Evolutionary conservation across 1,140 invertebrate genomes (phyloP), one percentile per base, ranked within the genome.

Genomic region (Pararge aegeria): DNA sequence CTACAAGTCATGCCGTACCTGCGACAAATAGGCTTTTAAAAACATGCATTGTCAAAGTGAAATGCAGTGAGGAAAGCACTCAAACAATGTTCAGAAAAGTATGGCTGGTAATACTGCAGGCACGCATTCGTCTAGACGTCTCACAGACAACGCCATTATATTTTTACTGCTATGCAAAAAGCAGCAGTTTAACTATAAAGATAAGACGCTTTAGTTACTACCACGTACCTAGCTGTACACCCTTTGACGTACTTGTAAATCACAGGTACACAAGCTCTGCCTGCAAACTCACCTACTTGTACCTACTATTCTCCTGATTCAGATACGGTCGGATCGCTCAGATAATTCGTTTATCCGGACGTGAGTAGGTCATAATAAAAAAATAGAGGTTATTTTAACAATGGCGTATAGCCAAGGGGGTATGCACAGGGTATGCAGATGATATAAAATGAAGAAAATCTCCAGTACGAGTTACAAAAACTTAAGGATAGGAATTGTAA

Each of bases 121-220:
- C 55, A 56, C 44, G 55, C 34, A 56, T 44, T 29, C n/a, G 44
- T 56, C 55, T 56, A 56, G 55, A 56, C 55, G 34, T 29, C 18
- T 37, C 29, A 49, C 44, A 56, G 44, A 56, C 55, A 37, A 37
- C 5, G n/a, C 15, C 13, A 15, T 40, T 40, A 40, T 16, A 40
- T 16, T 40, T 37, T 40, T 18, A 40, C 38, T 37, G 46, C 16
- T 52, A 34, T 16, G 50, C 50, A 27, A 52, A 52, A 52, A 52
- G n/a, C 29, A 52, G 21, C 30, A 52, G 16, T 52, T 20, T 37
- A 10, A 6, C 38, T 18, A 40, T 5, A 10, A 18, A 13, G 0
- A 18, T 40, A 40, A 16, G 38, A 9, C 38, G 13, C 38, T 15
- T 40, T 40, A n/a, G 24, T 7, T 2, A 24, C 10, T 34, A 40